Evolutionary conservation across 2,797 vertebrate genomes (phyloP).

Genomic region (Leucoraja ocellata): DNA sequence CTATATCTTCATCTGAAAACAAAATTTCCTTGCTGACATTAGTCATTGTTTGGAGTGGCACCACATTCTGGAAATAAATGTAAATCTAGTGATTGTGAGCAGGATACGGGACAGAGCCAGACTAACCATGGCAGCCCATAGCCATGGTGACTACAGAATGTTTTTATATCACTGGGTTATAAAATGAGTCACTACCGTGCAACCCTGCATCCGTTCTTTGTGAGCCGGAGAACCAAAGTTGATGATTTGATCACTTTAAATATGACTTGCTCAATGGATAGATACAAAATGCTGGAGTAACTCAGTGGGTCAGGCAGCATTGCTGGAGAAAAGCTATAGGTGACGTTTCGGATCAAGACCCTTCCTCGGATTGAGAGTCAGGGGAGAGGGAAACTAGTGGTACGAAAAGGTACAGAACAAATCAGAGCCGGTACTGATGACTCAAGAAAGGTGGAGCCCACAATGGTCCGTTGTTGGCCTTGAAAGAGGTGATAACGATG

Average conservation of each 20-base stretch:
- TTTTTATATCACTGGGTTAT: neutral
- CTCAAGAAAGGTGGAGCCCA: too few relatives aligned
- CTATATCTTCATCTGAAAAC: neutral
- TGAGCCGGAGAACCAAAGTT: neutral
- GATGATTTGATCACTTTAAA: neutral
- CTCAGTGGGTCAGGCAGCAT: too few relatives aligned
- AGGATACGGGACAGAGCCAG: slow-evolving; percentile 1
- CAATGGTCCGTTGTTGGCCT: too few relatives aligned
- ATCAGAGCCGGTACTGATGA: too few relatives aligned
- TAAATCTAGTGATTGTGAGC: neutral
- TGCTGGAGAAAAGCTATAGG: too few relatives aligned
- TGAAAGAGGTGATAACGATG: too few relatives aligned
- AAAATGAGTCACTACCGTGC: neutral
- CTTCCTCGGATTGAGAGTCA: too few relatives aligned
- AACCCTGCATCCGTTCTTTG: neutral
- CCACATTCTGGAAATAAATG: neutral
- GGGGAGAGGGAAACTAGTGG: too few relatives aligned
- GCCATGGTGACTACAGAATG: neutral
- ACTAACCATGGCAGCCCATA: neutral
- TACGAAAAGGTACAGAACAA: too few relatives aligned
- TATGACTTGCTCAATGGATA: too few relatives aligned
- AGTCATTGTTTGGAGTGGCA: slow-evolving; percentile 16
- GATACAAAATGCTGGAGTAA: too few relatives aligned
- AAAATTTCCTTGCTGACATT: neutral
- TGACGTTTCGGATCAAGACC: too few relatives aligned